Base-by-base conservation (phyloP, 2,113 vertebrate genomes). In the Caranx ignobilis region DNA sequence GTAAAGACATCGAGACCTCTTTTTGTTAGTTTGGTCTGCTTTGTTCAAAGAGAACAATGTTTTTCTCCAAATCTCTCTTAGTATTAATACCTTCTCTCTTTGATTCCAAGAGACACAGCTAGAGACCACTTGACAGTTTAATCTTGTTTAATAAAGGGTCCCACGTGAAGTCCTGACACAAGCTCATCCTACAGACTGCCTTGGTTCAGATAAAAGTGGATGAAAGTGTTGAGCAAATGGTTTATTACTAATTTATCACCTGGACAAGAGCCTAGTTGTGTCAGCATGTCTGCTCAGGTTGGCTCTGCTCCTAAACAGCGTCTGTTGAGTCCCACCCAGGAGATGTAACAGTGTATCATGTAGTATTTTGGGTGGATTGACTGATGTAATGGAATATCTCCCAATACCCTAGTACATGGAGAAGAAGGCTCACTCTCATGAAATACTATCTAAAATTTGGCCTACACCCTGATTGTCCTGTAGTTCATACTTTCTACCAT, bases 171-270 rank as follows among this genome's bases (percentile, higher is more conserved):
- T 61, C 35, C 50, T 68, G 78, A 82, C 52, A 81, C 52, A 63
- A 54, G 71, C 63, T 84, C 31, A 66, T 68, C 56, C 50, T 57
- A 60, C 77, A 73, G 54, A 62, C 19, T 47, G 77, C 66, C 41
- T 54, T 26, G 48, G 54, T 73, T 80, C 31, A 60, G 64, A 55
- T 81, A 56, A 45, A 84, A 82, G 66, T 71, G 65, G 41, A 86
- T 74, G 12, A 77, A 79, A 75, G 79, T 75, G 77, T 71, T 76
- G 37, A 76, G 81, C 61, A 81, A 87, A 83, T 72, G 41, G 52
- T 67, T 79, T 79, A 75, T 81, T 80, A 69, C 47, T 83, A 79
- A 84, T 88, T 71, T 74, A 88, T 41, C 34, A 70, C 65, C 74
- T 83, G 77, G 82, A 75, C 1, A 3, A 18, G 32, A 70, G 67